These are phyloP conservation scores for Syrista parreyssii DNA, from an alignment of 2,888 invertebrate genomes.

Conservation along the genomic window DNA sequence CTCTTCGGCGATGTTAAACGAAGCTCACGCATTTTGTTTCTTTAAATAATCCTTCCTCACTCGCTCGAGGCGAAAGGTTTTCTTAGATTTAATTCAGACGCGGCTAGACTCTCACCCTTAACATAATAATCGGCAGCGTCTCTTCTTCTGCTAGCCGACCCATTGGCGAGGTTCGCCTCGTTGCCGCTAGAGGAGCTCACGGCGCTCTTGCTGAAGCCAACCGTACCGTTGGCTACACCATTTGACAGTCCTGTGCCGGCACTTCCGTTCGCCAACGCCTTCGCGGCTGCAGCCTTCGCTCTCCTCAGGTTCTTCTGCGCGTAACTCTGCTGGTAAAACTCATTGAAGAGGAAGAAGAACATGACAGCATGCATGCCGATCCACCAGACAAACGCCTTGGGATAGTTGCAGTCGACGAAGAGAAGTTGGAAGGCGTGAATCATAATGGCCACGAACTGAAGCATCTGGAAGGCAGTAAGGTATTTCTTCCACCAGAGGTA, in stretches of 20 bases:
- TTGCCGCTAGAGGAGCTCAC: slow-evolving; percentile 12
- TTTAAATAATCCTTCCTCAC: slow-evolving; percentile 34
- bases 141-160: slow-evolving; percentile 46
- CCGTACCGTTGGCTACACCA: slow-evolving; percentile 48
- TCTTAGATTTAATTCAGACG: slow-evolving; percentile 56
- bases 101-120: slow-evolving; percentile 65
- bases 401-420: slow-evolving; percentile 92
- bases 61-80: slow-evolving; percentile 55
- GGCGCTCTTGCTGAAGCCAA: slow-evolving; percentile 29
- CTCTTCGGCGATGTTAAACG: neutral
- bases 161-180: slow-evolving; percentile 32
- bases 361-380: slow-evolving; percentile 95
- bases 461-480: slow-evolving; percentile 91
- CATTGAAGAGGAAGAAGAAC: slow-evolving; percentile 95
- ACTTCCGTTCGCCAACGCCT: slow-evolving; percentile 29
- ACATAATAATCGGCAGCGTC: slow-evolving; percentile 69
- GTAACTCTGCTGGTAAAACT: slow-evolving; percentile 91
- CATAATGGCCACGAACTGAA: slow-evolving; percentile 92
- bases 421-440: slow-evolving; percentile 92
- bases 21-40: neutral
- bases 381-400: slow-evolving; percentile 94
- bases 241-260: slow-evolving; percentile 24
- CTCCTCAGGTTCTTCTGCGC: slow-evolving; percentile 42
- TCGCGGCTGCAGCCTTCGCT: slow-evolving; percentile 49
- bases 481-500: slow-evolving; percentile 98